phyloP scores from a whole-genome alignment of 2,797 vertebrate species.

The Rhinichthys osculus region DNA sequence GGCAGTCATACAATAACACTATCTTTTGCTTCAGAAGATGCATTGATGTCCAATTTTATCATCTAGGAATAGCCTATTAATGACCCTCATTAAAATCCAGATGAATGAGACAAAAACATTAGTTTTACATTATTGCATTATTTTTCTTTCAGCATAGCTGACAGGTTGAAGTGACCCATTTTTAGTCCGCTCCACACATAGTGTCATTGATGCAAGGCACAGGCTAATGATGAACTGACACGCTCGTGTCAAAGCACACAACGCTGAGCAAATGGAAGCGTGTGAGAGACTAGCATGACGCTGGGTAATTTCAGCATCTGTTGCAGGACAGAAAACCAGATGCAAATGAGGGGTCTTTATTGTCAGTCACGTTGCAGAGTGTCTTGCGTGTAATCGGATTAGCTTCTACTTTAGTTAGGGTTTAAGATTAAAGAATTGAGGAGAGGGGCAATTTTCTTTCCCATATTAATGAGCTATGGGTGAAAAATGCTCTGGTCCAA shows the following conservation, averaged over 20 bases:
- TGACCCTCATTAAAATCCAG: neutral
- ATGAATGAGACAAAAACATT: neutral
- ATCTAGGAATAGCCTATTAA: neutral
- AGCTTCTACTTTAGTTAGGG: neutral
- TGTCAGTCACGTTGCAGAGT: constrained; percentile 2
- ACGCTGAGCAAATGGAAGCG: neutral
- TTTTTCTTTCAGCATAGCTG: constrained; percentile 21
- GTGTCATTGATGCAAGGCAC: neutral
- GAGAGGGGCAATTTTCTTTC: neutral
- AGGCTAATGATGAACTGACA: constrained; percentile 11
- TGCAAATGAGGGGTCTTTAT: neutral
- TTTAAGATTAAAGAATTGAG: constrained; percentile 9
- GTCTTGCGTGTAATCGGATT: constrained; percentile 25
- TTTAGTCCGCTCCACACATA: neutral
- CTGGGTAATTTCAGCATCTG: constrained; percentile 11
- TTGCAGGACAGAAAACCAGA: neutral
- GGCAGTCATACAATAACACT: neutral
- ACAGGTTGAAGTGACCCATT: neutral
- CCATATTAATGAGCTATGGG: neutral
- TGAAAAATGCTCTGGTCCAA: neutral
- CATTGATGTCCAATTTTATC: neutral
- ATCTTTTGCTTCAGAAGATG: neutral
- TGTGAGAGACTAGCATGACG: neutral
- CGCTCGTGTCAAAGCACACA: neutral
- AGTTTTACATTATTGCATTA: neutral